These are phyloP conservation scores for Leucopsar rothschildi DNA, from an alignment of 2,113 vertebrate genomes.

Conservation along the genomic window DNA sequence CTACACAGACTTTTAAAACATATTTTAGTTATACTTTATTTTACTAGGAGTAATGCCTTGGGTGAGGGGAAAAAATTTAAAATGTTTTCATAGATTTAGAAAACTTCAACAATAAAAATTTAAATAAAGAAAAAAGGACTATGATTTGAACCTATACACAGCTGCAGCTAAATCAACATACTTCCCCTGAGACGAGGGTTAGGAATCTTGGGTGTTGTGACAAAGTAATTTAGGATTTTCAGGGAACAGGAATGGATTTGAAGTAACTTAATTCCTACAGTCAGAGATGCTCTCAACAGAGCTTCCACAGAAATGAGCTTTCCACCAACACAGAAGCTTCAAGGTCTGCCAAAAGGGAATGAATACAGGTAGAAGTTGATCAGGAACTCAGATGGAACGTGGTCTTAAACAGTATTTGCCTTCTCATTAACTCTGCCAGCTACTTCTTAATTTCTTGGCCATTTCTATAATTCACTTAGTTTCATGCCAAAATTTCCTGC, in stretches of 20 bases:
- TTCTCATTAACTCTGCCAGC: background rate
- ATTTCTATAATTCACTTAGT: background rate
- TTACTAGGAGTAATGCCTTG: background rate
- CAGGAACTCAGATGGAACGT: background rate
- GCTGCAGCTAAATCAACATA: background rate
- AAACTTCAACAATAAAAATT: background rate
- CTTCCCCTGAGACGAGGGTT: background rate
- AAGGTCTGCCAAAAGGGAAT: background rate
- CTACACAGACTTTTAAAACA: background rate
- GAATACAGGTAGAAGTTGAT: background rate
- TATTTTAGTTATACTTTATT: background rate
- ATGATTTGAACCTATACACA: background rate
- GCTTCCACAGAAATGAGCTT: background rate
- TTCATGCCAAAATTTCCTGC: background rate
- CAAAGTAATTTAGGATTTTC: background rate
- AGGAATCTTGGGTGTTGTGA: background rate
- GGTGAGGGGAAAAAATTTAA: background rate
- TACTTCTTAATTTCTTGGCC: background rate
- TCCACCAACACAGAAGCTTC: background rate
- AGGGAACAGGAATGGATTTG: background rate
- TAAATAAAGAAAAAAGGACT: background rate
- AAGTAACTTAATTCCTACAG: background rate
- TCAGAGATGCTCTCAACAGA: background rate
- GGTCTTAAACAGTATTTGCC: background rate
- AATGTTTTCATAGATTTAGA: background rate